A percentile compares a stretch with the other conserved stretches of the same genome.
These are phyloP conservation scores for Brachionus plicatilis DNA, from an alignment of 1,140 invertebrate genomes.

Conservation along the genomic window DNA sequence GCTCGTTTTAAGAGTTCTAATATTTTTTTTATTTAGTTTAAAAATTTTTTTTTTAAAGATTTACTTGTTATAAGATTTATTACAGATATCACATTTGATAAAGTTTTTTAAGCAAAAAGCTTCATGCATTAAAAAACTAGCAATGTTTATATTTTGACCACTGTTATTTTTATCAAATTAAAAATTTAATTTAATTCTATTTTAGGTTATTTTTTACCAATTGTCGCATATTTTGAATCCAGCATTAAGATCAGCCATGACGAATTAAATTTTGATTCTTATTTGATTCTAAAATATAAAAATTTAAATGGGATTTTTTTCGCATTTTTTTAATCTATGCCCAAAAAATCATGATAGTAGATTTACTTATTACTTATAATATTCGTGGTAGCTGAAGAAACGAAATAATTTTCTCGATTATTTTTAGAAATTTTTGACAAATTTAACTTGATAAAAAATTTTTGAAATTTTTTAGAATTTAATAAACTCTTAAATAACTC, in stretches of 20 bases:
- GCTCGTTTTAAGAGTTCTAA: neutral
- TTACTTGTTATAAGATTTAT: neutral
- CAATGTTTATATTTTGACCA: neutral
- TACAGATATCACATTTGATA: neutral
- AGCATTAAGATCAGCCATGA: neutral
- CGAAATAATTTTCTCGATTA: slow-evolving; percentile 6
- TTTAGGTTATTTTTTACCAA: neutral
- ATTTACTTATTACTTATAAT: neutral
- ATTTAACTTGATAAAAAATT: slow-evolving; percentile 23
- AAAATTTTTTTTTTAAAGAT: neutral
- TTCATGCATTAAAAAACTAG: slow-evolving; percentile 13
- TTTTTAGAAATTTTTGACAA: neutral
- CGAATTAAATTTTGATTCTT: neutral
- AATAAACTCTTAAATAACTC: neutral
- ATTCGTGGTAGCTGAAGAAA: slow-evolving; percentile 13
- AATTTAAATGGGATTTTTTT: neutral
- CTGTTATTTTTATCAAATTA: neutral
- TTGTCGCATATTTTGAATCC: neutral
- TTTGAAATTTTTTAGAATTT: neutral
- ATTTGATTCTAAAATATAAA: neutral
- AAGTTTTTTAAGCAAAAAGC: slow-evolving; percentile 21
- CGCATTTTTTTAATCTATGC: too few relatives aligned
- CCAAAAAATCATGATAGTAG: too few relatives aligned
- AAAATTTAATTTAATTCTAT: neutral
- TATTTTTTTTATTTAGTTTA: neutral